phyloP scores from a whole-genome alignment of 2,797 vertebrate genomes.

The Pampus argenteus region DNA sequence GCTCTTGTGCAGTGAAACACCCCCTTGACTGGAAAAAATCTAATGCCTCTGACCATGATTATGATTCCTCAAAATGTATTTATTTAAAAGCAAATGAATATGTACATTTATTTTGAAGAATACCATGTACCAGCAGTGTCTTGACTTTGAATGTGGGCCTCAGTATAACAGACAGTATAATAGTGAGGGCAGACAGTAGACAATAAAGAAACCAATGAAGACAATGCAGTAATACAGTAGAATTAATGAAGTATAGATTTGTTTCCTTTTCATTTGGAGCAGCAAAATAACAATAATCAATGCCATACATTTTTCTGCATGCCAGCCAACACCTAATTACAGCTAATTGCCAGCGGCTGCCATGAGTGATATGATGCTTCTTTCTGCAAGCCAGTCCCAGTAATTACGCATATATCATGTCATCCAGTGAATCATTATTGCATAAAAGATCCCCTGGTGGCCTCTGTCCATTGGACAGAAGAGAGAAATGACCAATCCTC shows the following conservation, averaged over 20 bases:
- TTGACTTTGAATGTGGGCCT: neutral
- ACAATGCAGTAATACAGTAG: conserved; percentile 8
- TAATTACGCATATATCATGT: conserved; percentile 77
- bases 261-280: conserved; percentile 57
- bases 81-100: conserved; percentile 2
- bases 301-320: conserved; percentile 49
- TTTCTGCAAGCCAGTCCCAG: conserved; percentile 63
- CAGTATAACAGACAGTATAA: neutral
- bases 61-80: neutral
- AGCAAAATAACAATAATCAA: conserved; percentile 57
- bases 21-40: neutral
- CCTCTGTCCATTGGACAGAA: conserved; percentile 60
- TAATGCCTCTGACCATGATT: neutral
- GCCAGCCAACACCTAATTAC: conserved; percentile 69
- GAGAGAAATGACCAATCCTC: conserved; percentile 64
- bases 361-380: conserved; percentile 69
- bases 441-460: conserved; percentile 60
- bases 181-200: neutral
- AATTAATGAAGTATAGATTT: conserved; percentile 47
- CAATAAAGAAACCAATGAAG: conserved; percentile 21
- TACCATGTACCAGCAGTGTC: neutral
- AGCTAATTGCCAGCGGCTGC: conserved; percentile 70
- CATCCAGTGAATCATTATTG: conserved; percentile 70
- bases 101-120: conserved; percentile 8
- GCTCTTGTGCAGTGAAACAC: neutral